These are phyloP conservation scores for Drosophila bocqueti DNA, from an alignment of 1,140 invertebrate species.

Conservation along the genomic window DNA sequence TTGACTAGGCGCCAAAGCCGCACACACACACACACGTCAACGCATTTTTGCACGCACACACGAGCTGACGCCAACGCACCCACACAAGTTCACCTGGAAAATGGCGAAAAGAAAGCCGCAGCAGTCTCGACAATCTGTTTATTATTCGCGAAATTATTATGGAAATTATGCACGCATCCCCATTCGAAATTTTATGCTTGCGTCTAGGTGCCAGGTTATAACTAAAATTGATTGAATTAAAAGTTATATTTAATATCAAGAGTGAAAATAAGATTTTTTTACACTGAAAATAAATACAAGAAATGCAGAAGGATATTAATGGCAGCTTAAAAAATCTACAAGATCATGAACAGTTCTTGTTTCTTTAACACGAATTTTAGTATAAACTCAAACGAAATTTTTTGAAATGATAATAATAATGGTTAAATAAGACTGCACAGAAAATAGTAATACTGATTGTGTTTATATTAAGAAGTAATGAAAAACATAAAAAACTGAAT, in stretches of 20 bases:
- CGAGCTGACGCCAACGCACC: constrained; percentile 10
- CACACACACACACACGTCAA: constrained; percentile 9
- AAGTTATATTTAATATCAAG: neutral
- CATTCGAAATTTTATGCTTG: constrained; percentile 18
- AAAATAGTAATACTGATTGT: too few species aligned
- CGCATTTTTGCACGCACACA: constrained; percentile 26
- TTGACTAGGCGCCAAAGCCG: constrained; percentile 62
- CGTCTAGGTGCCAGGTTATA: neutral
- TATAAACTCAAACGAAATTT: too few species aligned
- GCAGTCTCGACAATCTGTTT: constrained; percentile 11
- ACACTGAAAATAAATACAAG: neutral
- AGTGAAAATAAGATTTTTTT: too few species aligned
- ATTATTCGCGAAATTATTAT: constrained; percentile 26
- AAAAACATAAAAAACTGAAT: too few species aligned
- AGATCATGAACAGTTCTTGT: too few species aligned
- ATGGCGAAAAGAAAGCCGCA: constrained; percentile 6
- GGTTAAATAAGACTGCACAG: too few species aligned
- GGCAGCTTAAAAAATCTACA: too few species aligned
- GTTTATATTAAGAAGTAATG: too few species aligned
- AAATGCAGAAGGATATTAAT: neutral
- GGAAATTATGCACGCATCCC: constrained; percentile 9
- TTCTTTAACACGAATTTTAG: too few species aligned
- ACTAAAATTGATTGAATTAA: constrained; percentile 9
- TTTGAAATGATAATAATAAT: too few species aligned
- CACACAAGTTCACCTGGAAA: constrained; percentile 27